Evolutionary conservation across 2,113 vertebrate genomes (phyloP), one percentile per base, ranked within the genome.

Genomic region (Mandrillus leucophaeus): DNA sequence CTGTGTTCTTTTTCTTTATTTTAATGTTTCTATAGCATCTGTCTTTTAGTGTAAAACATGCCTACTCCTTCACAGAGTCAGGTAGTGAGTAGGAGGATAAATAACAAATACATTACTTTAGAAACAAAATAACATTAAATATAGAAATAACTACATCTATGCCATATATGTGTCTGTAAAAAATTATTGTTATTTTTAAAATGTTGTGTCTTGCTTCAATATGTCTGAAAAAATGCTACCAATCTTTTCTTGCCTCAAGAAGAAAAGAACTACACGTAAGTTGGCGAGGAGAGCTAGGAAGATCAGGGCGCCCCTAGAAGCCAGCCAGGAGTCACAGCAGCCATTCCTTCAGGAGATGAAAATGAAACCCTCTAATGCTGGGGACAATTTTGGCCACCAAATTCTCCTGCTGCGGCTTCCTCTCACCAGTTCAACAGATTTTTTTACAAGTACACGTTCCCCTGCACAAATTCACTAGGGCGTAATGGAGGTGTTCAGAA

Each of bases 41-140:
- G 72, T 68, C 32, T 96, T 52, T 70, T 79, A 57, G 45, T 84
- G 17, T 45, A 40, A 78, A 92, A 72, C 16, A 48, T 35, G 17
- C 12, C 38, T 87, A 27, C 10, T 66, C n/a, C 25, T 72, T 78
- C 59, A 88, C 79, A 73, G 64, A 90, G 38, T 78, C 35, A 66
- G 30, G 61, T 48, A 48, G 38, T 76, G 64, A 57, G 8, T 43
- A 94, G 35, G 38, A 23, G 40, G 32, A 57, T 87, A 90, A 89
- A 76, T n/a, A 73, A 48, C 85, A 96, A 91, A 35, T 75, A 57
- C 1, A 20, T 64, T 78, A 94, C 6, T 88, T n/a, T 22, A 75
- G 57, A 93, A 95, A 82, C 48, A 86, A 96, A 86, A 81, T 80
- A 80, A 48, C 20, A 40, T 66, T 82, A 79, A 93, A 86, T 86